Base-by-base conservation (phyloP, 2,797 vertebrate species). In the Intellagama lesueurii region DNA sequence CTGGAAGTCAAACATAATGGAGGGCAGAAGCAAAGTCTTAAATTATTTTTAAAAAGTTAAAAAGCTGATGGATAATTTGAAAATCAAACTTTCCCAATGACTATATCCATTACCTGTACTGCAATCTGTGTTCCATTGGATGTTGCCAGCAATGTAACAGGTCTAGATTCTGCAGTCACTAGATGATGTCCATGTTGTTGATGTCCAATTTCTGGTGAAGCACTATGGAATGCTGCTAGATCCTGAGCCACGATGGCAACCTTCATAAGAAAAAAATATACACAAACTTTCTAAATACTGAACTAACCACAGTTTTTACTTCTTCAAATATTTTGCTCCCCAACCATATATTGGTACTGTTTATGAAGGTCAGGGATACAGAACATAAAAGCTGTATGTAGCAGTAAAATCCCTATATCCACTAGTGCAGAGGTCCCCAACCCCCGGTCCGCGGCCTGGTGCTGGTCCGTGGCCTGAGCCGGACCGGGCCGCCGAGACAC, bases 71-170 rank as follows among this genome's bases (percentile, higher is more conserved):
- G 92, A 72, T 91, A 73, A 86, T 64, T 0, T 2, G 22, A n/a
- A 66, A 60, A 89, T 8, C 3, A 77, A 35, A 78, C 3, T 2
- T 72, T 82, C 11, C n/a, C n/a, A n/a, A 56, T 35, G 78, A 28
- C 44, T 76, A 47, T n/a, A 78, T 30, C 81, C 91, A 96, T 96
- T 94, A 99, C 99, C 98, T 99, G 99, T 80, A 99, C 99, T 92
- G 99, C 99, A 89, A 99, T 99, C 96, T 99, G 99, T 90, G 99
- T 99, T 95, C 99, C 99, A n/a, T 99, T 99, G 91, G 99, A 98
- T 11, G 99, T 99, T 94, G 99, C 99, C 95, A 99, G 95, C 95
- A 99, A 96, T 0, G 99, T 99, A 93, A 99, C 98, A 24, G 99
- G 98, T 91, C 99, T 98, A 73, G 98, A 90, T 93, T 98, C 98